Evolutionary conservation across 2,113 vertebrate species (phyloP), one percentile per base, ranked within the genome.

Genomic region (Sporophila hypoxantha): DNA sequence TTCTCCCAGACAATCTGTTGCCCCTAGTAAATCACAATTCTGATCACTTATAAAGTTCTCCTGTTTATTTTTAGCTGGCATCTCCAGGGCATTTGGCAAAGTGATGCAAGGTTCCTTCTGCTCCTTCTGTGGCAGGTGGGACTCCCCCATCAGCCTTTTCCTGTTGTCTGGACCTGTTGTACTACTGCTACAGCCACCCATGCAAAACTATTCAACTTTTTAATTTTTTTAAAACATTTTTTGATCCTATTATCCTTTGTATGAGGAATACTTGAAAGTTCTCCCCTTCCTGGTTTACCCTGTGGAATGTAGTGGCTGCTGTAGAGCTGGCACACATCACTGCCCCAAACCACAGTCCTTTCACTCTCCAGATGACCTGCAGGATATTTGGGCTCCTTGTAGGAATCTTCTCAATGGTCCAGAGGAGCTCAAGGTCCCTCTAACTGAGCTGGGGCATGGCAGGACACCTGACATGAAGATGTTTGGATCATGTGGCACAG

Each of bases 31-130:
- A 75, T 76, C 34, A 42, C 34, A 66, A 59, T 85, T 89, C 67
- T 67, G 39, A 66, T 71, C 27, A 53, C 49, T 87, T 76, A 20
- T 41, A 71, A 85, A 85, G 34, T 68, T 62, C 74, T 82, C 50
- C 50, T 69, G 60, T 82, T 87, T 85, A 82, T 65, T 87, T 87
- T 79, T 76, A 79, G 52, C 26, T 91, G 74, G 52, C 42, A 80
- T 70, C 76, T 88, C 52, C 73, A 80, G 80, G 73, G 80, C 61
- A 70, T 88, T 80, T 89, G 86, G 76, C 80, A 88, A 74, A 85
- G 34, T n/a, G 61, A 55, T 49, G 55, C 37, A 62, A 74, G 44
- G 18, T 42, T 85, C 56, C 73, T 90, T 76, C 57, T 90, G 73
- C 65, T 85, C 57, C 56, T 88, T 56, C 44, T 85, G 8, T 36